Evolutionary conservation across 2,113 vertebrate genomes (phyloP).

Genomic region (Phylloscopus trochilus): DNA sequence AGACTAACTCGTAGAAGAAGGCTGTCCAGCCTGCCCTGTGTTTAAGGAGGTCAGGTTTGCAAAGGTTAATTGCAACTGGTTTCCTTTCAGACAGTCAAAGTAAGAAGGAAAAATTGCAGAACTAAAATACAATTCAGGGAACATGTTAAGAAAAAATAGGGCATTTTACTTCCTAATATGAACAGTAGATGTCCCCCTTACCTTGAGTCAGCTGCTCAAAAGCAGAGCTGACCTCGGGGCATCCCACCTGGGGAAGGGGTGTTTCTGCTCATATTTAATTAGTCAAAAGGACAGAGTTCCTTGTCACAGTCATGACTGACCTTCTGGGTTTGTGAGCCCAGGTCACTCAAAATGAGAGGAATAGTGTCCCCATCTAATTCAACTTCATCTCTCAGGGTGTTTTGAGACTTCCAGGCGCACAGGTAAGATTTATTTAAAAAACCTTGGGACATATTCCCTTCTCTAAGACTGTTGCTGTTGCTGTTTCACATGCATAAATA

Average conservation of each 20-base stretch:
- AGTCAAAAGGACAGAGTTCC: neutral
- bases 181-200: conserved; percentile 18
- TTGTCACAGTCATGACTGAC: neutral
- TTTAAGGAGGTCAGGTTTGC: neutral
- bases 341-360: neutral
- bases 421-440: neutral
- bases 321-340: neutral
- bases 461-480: neutral
- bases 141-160: neutral
- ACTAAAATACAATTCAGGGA: neutral
- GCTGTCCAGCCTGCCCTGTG: neutral
- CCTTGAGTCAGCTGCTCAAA: neutral
- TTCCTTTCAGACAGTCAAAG: neutral
- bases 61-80: neutral
- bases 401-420: neutral
- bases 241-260: neutral
- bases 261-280: neutral
- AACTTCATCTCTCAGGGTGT: neutral
- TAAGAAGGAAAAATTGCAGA: neutral
- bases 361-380: neutral
- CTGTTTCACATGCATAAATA: neutral
- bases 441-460: neutral
- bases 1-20: neutral
- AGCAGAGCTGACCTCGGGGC: neutral
- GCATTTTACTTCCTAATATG: neutral